Conservation (phyloP, 2,113 vertebrate genomes). For the Osmerus mordax region DNA sequence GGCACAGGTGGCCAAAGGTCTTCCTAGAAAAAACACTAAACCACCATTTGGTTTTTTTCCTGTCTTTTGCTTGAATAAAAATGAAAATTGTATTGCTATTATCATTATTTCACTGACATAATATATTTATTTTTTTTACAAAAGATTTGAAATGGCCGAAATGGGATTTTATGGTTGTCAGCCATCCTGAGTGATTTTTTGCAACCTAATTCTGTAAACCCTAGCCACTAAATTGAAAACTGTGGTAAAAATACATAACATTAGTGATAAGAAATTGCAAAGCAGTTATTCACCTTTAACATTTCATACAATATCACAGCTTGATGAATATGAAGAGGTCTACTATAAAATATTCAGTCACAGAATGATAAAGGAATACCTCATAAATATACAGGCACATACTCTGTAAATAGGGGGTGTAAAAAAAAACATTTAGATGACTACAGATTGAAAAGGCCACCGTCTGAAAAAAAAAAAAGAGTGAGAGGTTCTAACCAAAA, state of each 20-base stretch:
- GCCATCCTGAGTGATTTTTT: constrained; percentile 19
- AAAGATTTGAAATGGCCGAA: constrained; percentile 8
- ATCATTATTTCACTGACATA: background rate
- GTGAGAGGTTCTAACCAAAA: background rate
- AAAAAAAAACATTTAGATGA: background rate
- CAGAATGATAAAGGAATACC: background rate
- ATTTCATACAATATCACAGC: background rate
- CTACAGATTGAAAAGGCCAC: background rate
- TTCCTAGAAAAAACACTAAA: constrained; percentile 20
- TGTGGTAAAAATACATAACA: background rate
- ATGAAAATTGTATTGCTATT: constrained; percentile 11
- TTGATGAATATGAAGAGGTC: background rate
- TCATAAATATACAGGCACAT: constrained; percentile 39
- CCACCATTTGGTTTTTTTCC: background rate
- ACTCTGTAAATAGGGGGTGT: background rate
- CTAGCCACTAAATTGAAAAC: background rate
- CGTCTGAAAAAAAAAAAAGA: background rate
- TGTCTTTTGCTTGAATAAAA: constrained; percentile 13
- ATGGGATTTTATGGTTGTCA: constrained; percentile 23
- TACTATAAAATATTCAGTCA: constrained; percentile 13
- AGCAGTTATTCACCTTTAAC: background rate
- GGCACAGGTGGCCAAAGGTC: constrained; percentile 34
- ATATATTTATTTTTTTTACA: constrained; percentile 20
- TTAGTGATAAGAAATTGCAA: background rate
- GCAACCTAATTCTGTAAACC: constrained; percentile 4